Conservation (phyloP, 37 sponge, comb jelly and placozoan species). For the Halisarca cf. caerulea region DNA sequence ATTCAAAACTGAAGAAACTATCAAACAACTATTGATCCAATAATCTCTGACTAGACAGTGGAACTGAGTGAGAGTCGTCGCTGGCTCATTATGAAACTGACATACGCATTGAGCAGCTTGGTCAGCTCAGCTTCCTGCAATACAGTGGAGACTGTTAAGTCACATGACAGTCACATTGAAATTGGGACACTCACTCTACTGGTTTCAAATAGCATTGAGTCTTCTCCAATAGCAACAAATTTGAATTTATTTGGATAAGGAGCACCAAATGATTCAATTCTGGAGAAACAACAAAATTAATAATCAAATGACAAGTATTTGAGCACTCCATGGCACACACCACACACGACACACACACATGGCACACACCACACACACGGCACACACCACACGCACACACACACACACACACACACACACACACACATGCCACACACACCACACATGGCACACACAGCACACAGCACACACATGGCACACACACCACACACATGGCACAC, state of each 20-base stretch:
- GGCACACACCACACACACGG: too few relatives aligned
- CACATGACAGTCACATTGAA: neutral
- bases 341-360: too few relatives aligned
- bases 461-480: too few relatives aligned
- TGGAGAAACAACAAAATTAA: neutral
- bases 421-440: too few relatives aligned
- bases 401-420: neutral
- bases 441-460: too few relatives aligned
- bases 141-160: neutral
- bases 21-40: too few relatives aligned
- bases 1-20: too few relatives aligned
- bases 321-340: too few relatives aligned
- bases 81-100: constrained; percentile 33
- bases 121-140: constrained; percentile 69
- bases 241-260: constrained; percentile 64
- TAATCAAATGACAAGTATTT: too few relatives aligned
- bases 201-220: constrained; percentile 67
- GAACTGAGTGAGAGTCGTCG: neutral
- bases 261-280: constrained; percentile 83
- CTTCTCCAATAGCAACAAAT: constrained; percentile 61
- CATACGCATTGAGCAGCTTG: constrained; percentile 73
- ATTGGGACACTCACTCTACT: constrained; percentile 38
- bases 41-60: neutral
- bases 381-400: too few relatives aligned
- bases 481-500: too few relatives aligned